phyloP scores from a whole-genome alignment of 2,797 vertebrate genomes.

The Tiaroga cobitis region DNA sequence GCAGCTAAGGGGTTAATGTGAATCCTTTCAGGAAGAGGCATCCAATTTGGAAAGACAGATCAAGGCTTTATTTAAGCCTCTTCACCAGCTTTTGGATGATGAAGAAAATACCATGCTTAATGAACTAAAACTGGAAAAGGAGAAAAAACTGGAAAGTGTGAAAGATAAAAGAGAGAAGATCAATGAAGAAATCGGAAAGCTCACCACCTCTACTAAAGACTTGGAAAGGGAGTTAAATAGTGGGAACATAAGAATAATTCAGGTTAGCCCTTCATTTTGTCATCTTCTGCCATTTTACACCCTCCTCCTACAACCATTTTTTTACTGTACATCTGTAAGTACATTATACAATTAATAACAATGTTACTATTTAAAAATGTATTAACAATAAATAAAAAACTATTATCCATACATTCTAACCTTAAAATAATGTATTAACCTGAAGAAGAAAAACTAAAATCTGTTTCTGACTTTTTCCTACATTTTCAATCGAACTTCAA shows the following conservation, averaged over 20 bases:
- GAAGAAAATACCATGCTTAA: constrained; percentile 23
- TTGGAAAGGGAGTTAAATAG: not conserved
- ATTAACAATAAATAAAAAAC: no score
- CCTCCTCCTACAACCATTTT: no score
- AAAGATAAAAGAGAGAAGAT: not conserved
- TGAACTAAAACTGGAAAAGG: not conserved
- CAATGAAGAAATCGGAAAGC: not conserved
- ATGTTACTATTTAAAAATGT: no score
- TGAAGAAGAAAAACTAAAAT: not conserved
- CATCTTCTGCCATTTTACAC: not conserved
- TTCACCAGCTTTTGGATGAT: constrained; percentile 30
- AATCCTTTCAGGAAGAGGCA: constrained; percentile 13
- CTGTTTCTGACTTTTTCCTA: not conserved
- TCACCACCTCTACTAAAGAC: not conserved
- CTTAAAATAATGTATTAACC: no score
- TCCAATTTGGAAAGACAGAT: constrained; percentile 5
- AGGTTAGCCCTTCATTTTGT: constrained; percentile 12
- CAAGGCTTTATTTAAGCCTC: constrained; percentile 22
- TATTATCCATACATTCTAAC: no score
- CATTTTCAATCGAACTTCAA: constrained; percentile 44
- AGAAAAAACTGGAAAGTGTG: constrained; percentile 2
- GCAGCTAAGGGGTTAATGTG: no score
- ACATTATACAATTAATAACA: no score
- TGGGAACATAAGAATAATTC: constrained; percentile 18
- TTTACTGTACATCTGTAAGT: no score